Base-by-base conservation (phyloP, 2,113 vertebrate species). In the Lepus europaeus region DNA sequence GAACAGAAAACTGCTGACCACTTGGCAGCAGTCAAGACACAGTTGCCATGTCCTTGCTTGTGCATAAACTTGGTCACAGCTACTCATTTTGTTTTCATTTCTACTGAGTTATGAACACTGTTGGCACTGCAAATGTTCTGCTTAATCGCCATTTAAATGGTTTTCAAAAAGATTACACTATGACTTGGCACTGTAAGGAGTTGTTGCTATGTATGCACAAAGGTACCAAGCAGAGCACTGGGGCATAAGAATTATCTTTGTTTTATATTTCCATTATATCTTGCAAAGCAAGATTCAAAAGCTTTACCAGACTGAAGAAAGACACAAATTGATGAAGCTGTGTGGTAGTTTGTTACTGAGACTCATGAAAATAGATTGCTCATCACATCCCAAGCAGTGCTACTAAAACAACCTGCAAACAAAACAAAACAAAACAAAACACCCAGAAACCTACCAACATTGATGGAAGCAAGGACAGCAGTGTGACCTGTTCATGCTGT, bases 261-360 rank as follows among this genome's bases (percentile, higher is more conserved):
- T 66, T 56, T 85, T n/a, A 23, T 33, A 89, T 81, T 87, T 69
- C 53, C 49, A 81, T 29, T 29, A 49, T 73, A 73, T n/a, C 74
- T 91, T 79, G 51, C n/a, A 95, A 90, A 90, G 45, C 68, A 81
- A 95, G 45, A 85, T 51, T 25, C 56, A 78, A 85, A 68, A 31
- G 39, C 23, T 85, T 73, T 68, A 68, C 45, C 10, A 76, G 39
- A 89, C 17, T 86, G 31, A 94, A 92, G 70, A 73, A 92, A 96
- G 39, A 89, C 23, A 85, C n/a, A 81, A 33, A 64, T 9, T 45
- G 76, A 72, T 8, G 51, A 92, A 80, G 69, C 33, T 78, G 29
- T 61, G 29, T 78, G 66, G 69, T 1, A 12, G 33, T 76, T n/a
- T 61, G 36, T 90, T 69, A 66, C 61, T 74, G 29, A 74, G 63